Percentiles rank a stretch among this genome's conserved stretches.
Evolutionary conservation across 2,113 vertebrate genomes (phyloP).

Genomic region (Eptesicus fuscus): DNA sequence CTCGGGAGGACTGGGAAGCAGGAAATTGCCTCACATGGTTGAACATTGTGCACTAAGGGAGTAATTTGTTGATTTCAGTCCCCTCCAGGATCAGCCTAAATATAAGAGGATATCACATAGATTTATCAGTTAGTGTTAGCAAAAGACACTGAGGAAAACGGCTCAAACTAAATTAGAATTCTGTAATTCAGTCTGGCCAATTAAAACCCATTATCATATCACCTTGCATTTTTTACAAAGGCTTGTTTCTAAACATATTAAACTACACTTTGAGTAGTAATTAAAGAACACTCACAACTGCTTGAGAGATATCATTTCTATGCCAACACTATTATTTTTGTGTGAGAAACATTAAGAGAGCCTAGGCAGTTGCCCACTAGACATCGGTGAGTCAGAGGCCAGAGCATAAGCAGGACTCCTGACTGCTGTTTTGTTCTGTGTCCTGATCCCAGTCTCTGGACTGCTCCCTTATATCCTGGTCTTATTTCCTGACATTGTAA

Average conservation of each 20-base stretch:
- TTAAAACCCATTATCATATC: background rate
- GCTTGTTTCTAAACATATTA: slow-evolving; percentile 20
- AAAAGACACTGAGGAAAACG: background rate
- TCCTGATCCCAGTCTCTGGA: background rate
- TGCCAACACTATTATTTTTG: background rate
- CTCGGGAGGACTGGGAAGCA: background rate
- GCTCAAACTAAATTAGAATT: slow-evolving; percentile 4
- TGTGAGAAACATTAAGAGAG: background rate
- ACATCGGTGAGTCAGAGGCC: background rate
- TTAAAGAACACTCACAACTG: background rate
- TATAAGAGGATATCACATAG: background rate
- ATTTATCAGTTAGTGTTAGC: background rate
- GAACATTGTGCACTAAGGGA: background rate
- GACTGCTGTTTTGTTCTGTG: background rate
- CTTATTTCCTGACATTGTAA: slow-evolving; percentile 47
- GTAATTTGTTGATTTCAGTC: background rate
- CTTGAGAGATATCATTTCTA: background rate
- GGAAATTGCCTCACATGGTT: slow-evolving; percentile 5
- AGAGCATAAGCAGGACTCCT: background rate
- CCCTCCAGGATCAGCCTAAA: background rate
- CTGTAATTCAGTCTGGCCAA: background rate
- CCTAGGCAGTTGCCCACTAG: no score
- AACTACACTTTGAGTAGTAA: slow-evolving; percentile 2
- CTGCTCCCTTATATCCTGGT: background rate
- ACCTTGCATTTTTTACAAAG: slow-evolving; percentile 11